Evolutionary conservation across 2,113 vertebrate genomes (phyloP).

Genomic region (Tupaia chinensis): DNA sequence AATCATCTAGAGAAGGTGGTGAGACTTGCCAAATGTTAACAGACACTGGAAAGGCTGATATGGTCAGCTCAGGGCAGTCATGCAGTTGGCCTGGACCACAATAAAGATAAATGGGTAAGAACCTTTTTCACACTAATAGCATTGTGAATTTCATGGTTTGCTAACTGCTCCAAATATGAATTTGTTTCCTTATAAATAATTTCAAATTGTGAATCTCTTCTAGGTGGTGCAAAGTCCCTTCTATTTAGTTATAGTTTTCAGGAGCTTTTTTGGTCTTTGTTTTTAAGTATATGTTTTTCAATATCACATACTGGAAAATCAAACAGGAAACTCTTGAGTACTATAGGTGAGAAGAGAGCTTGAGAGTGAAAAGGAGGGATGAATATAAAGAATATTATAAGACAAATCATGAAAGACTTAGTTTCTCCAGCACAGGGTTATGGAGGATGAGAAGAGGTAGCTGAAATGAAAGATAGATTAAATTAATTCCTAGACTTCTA

Average conservation of each 20-base stretch:
- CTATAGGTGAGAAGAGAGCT: conserved; percentile 9
- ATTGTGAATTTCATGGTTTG: background rate
- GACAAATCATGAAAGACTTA: conserved; percentile 36
- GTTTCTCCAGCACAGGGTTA: background rate
- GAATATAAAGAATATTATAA: conserved; percentile 37
- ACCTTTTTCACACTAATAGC: background rate
- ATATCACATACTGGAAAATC: conserved; percentile 21
- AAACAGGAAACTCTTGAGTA: conserved; percentile 19
- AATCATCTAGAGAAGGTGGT: background rate
- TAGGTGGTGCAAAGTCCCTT: background rate
- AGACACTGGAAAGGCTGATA: conserved; percentile 40
- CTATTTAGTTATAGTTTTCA: background rate
- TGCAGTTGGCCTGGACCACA: conserved; percentile 63
- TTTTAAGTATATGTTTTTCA: conserved; percentile 11
- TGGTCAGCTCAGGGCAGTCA: conserved; percentile 61
- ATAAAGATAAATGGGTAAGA: conserved; percentile 79
- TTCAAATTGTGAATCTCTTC: conserved; percentile 20
- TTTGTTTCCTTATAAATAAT: conserved; percentile 36
- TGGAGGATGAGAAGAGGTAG: background rate
- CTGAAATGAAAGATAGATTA: conserved; percentile 19
- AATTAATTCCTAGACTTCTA: background rate
- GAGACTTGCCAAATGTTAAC: conserved; percentile 4
- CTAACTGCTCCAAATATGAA: background rate
- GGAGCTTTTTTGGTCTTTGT: conserved; percentile 21
- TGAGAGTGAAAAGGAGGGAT: background rate